Evolutionary conservation across 2,113 vertebrate genomes (phyloP).

Genomic region (Sphyrna mokarran): DNA sequence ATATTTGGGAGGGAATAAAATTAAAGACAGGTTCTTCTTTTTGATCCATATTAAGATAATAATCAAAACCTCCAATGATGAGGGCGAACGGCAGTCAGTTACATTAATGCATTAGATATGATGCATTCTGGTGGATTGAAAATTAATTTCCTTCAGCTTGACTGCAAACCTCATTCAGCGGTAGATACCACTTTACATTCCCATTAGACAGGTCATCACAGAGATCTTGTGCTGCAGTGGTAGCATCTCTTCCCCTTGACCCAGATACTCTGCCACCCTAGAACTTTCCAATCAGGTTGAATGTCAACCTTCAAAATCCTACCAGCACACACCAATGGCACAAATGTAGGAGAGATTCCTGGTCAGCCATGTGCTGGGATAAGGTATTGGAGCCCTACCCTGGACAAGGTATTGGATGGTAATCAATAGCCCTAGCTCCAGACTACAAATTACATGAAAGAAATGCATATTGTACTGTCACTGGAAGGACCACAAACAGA

Average conservation of each 20-base stretch:
- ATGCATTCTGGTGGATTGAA: neutral
- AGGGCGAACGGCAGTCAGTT: neutral
- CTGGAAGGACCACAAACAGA: too few relatives aligned
- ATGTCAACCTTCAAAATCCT: neutral
- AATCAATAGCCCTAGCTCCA: too few relatives aligned
- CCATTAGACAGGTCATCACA: neutral
- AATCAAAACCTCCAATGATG: neutral
- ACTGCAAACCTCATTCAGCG: neutral
- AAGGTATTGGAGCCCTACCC: too few relatives aligned
- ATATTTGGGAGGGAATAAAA: neutral
- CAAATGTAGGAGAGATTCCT: neutral
- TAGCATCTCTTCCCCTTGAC: neutral
- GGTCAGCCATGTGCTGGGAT: too few relatives aligned
- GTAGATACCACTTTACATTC: neutral
- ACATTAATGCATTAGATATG: neutral
- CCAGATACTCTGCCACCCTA: neutral
- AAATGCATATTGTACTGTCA: too few relatives aligned
- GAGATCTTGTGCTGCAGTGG: neutral
- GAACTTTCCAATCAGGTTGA: neutral
- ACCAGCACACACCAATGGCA: neutral
- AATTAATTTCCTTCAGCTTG: neutral
- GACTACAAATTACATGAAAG: too few relatives aligned
- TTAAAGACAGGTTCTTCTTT: neutral
- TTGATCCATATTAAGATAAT: neutral
- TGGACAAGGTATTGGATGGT: too few relatives aligned